phyloP scores from a whole-genome alignment of 2,797 vertebrate species.

The Mormyrus proboscirostris region DNA sequence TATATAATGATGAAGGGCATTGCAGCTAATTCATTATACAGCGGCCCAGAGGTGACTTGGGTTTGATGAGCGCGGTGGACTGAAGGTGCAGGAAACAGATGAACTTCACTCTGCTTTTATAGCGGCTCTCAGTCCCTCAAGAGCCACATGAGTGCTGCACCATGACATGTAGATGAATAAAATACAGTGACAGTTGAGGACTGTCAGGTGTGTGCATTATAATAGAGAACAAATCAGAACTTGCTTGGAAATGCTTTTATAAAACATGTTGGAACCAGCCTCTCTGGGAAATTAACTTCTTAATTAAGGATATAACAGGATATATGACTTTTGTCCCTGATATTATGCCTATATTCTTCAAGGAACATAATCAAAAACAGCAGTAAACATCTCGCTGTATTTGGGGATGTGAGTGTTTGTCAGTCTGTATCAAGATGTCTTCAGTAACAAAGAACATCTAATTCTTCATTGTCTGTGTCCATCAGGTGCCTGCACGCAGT shows the following conservation, averaged over 20 bases:
- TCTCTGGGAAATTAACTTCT: neutral
- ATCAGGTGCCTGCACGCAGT: neutral
- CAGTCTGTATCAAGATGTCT: neutral
- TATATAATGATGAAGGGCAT: neutral
- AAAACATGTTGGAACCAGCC: neutral
- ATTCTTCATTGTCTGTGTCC: neutral
- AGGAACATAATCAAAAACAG: neutral
- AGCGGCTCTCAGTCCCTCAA: neutral
- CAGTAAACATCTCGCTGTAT: neutral
- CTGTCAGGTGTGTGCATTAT: neutral
- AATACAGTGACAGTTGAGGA: neutral
- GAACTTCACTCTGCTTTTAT: neutral
- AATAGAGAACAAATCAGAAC: neutral
- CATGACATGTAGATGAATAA: neutral
- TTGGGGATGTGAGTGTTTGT: neutral
- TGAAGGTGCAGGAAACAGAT: neutral
- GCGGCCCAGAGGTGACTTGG: neutral
- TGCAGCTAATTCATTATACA: constrained; percentile 11
- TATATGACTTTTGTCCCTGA: neutral
- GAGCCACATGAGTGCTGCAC: neutral
- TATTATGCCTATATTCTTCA: neutral
- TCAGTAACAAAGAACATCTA: neutral
- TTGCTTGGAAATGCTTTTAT: neutral
- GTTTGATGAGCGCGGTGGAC: neutral
- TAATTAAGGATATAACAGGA: neutral